Evolutionary conservation across 1,140 invertebrate genomes (phyloP).

Genomic region (Homarus americanus): DNA sequence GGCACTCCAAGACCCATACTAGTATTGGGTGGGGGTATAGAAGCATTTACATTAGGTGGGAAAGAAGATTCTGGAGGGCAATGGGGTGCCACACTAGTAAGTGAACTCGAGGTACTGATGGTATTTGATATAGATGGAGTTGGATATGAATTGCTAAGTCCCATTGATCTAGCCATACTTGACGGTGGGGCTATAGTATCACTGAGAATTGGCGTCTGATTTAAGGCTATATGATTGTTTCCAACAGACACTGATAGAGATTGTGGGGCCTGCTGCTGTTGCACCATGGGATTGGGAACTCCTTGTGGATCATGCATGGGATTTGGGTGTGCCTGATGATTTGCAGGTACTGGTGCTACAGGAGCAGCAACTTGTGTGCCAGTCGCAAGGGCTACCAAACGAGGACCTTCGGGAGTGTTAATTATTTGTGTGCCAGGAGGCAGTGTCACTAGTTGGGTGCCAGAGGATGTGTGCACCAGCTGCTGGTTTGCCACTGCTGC

Average conservation of each 20-base stretch:
- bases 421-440: slow-evolving; percentile 70
- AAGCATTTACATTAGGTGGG: slow-evolving; percentile 42
- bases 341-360: slow-evolving; percentile 38
- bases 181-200: slow-evolving; percentile 32
- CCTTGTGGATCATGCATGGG: slow-evolving; percentile 54
- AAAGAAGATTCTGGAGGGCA: slow-evolving; percentile 36
- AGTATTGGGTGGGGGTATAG: slow-evolving; percentile 47
- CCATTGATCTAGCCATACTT: slow-evolving; percentile 32
- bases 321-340: slow-evolving; percentile 48
- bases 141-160: slow-evolving; percentile 44
- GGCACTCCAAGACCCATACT: slow-evolving; percentile 52
- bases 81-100: slow-evolving; percentile 43
- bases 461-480: slow-evolving; percentile 64
- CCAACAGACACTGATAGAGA: slow-evolving; percentile 39
- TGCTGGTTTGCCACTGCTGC: slow-evolving; percentile 56
- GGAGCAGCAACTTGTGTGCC: slow-evolving; percentile 53
- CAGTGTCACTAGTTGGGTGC: slow-evolving; percentile 63
- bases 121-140: slow-evolving; percentile 37
- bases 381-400: slow-evolving; percentile 57
- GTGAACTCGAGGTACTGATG: slow-evolving; percentile 50
- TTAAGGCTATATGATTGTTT: slow-evolving; percentile 46
- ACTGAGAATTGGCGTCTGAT: slow-evolving; percentile 43
- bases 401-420: slow-evolving; percentile 60
- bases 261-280: slow-evolving; percentile 50
- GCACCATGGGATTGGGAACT: slow-evolving; percentile 21